Conservation (phyloP, 2,888 invertebrate genomes). For the Spilarctia lutea region DNA sequence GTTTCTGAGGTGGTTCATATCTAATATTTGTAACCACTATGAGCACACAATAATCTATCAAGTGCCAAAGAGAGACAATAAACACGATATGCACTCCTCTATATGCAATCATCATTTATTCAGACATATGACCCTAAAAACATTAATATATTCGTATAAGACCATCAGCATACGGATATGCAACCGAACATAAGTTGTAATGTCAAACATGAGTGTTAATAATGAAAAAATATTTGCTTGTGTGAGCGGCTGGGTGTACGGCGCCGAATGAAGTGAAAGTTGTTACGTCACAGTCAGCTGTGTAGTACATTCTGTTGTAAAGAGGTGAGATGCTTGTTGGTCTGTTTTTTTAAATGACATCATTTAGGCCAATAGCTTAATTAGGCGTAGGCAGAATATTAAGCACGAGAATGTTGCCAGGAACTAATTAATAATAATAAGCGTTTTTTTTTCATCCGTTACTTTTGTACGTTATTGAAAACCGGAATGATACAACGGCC, state of each 20-base stretch:
- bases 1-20: too few relatives aligned
- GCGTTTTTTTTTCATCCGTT: too few relatives aligned
- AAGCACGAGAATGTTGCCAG: background rate
- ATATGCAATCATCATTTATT: background rate
- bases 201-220: slow-evolving; percentile 11
- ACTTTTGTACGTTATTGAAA: too few relatives aligned
- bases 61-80: too few relatives aligned
- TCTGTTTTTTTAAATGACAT: slow-evolving; percentile 13
- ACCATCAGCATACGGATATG: background rate
- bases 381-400: background rate
- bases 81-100: background rate
- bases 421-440: background rate
- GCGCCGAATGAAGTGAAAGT: slow-evolving; percentile 65
- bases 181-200: slow-evolving; percentile 9
- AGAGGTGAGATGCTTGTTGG: background rate
- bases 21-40: too few relatives aligned
- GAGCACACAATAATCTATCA: too few relatives aligned
- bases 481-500: too few relatives aligned
- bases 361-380: slow-evolving; percentile 17
- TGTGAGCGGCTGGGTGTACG: slow-evolving; percentile 33
- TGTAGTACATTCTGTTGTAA: slow-evolving; percentile 37
- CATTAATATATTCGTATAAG: background rate
- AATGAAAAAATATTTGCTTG: slow-evolving; percentile 21
- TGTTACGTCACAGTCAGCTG: slow-evolving; percentile 64
- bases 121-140: background rate